Evolutionary conservation across 2,113 vertebrate species (phyloP), one percentile per base, ranked within the genome.

Genomic region (Hassar affinis): DNA sequence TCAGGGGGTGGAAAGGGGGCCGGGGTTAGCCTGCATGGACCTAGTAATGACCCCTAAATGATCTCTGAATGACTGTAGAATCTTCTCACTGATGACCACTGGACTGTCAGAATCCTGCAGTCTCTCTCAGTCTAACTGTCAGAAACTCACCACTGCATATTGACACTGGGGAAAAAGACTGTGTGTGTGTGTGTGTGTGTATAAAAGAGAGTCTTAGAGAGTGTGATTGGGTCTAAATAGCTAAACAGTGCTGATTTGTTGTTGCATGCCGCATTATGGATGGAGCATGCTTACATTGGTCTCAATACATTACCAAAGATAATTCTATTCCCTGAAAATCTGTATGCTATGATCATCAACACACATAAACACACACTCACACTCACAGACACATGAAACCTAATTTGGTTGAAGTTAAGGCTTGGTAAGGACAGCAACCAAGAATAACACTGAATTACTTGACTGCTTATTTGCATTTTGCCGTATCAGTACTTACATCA

Each of bases 81-180:
- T 71, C 80, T 86, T 84, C 86, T 89, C 88, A 84, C 80, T 87
- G 89, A 79, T 85, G 49, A 54, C 74, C 74, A 38, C 51, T 45
- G 51, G 33, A 56, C 30, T 77, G 51, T 35, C 51, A 77, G 52
- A 77, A 77, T 77, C 74, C 74, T 77, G 74, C 51, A 38, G 74
- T 56, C 17, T 76, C 49, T 62, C 56, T 15, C 42, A 5, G 20
- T 12, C 51, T 42, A 66, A 10, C 64, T 71, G 49, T 71, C 49
- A 33, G 72, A 76, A 76, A n/a, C 51, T 71, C 80, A 42, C 49
- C 22, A 27, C 49, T 69, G 64, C 25, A 27, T 18, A 71, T 56
- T 8, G 79, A 68, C 14, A 71, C 79, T n/a, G n/a, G n/a, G n/a
- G n/a, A n/a, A n/a, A n/a, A n/a, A n/a, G n/a, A n/a, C n/a, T 76